These are phyloP conservation scores for Tribolium madens DNA, from an alignment of 1,140 invertebrate genomes.

Conservation along the genomic window DNA sequence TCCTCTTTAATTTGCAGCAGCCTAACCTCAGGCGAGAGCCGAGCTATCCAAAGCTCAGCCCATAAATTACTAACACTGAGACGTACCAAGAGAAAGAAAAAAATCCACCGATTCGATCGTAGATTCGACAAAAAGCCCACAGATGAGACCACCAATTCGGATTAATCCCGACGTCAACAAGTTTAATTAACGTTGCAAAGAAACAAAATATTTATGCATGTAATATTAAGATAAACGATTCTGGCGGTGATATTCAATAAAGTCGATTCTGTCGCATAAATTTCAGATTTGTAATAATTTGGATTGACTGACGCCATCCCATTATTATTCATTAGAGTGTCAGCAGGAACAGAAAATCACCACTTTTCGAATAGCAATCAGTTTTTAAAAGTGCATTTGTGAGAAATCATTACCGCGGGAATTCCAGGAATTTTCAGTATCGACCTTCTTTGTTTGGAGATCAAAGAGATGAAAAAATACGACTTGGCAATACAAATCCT, in stretches of 20 bases:
- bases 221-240: neutral
- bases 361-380: constrained; percentile 14
- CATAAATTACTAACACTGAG: constrained; percentile 57
- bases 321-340: constrained; percentile 35
- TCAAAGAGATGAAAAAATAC: constrained; percentile 21
- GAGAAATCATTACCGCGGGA: neutral
- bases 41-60: constrained; percentile 49
- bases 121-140: constrained; percentile 9
- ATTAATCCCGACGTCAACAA: constrained; percentile 19
- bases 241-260: neutral
- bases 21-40: constrained; percentile 58
- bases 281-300: neutral
- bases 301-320: neutral
- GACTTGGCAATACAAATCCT: constrained; percentile 9
- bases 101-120: constrained; percentile 7
- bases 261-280: neutral
- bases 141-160: constrained; percentile 22
- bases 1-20: constrained; percentile 63
- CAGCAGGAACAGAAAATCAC: constrained; percentile 1
- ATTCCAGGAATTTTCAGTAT: no score
- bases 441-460: neutral
- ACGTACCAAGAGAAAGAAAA: neutral
- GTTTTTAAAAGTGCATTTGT: neutral
- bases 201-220: neutral
- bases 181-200: neutral